Evolutionary conservation across 2,797 vertebrate genomes (phyloP).

Genomic region (Rallus crepitans): DNA sequence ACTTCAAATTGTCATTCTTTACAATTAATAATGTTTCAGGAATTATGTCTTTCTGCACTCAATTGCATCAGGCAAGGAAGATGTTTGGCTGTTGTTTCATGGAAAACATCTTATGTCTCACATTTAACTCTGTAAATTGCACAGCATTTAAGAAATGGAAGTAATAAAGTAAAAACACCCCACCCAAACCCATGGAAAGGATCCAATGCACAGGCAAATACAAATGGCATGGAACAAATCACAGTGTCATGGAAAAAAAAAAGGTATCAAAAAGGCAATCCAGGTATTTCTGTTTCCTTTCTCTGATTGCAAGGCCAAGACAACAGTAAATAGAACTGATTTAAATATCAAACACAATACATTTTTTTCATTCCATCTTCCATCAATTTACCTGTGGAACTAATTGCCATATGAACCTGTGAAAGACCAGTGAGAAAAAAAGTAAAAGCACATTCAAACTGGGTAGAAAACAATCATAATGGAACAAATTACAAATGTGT

Average conservation of each 20-base stretch:
- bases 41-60: background rate
- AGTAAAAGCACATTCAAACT: background rate
- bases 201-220: background rate
- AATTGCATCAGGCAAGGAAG: background rate
- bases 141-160: background rate
- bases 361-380: background rate
- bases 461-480: background rate
- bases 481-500: background rate
- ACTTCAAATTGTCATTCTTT: background rate
- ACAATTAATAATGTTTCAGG: background rate
- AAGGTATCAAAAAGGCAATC: background rate
- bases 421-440: background rate
- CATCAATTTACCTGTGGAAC: background rate
- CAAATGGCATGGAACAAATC: background rate
- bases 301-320: background rate
- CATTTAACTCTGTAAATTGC: background rate
- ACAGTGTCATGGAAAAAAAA: background rate
- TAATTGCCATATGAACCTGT: background rate
- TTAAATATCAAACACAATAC: background rate
- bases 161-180: rapidly evolving
- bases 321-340: background rate
- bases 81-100: background rate
- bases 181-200: background rate
- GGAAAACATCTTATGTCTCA: background rate
- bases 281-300: background rate